Evolutionary conservation across 1,140 invertebrate species (phyloP), one percentile per base, ranked within the genome.

Genomic region (Papilio dardanus): DNA sequence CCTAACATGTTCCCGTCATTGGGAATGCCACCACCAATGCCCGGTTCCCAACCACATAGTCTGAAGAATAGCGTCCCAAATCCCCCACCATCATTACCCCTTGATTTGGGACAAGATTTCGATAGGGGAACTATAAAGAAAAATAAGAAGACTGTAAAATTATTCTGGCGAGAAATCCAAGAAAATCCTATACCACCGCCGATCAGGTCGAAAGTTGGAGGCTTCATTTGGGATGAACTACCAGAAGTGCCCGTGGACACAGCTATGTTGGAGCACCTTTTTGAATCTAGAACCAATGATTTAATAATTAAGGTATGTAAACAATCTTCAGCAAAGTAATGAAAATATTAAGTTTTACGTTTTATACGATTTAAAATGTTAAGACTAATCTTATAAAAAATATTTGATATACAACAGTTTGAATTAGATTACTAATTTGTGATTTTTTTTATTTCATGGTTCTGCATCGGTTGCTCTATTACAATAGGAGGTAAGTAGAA

Each of bases 111-210:
- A 80, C 81, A 92, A 62, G 85, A 88, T 65, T 87, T 83, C 19
- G 87, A 87, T 19, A 94, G 90, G 12, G 94, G 86, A 8, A 88
- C 88, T 3, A 94, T 95, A 21, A 97, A 97, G 86, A 99, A 99
- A 89, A 98, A 96, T 83, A 99, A 99, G 90, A 99, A 99, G 92
- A 99, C 99, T n/a, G 97, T 99, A 4, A 99, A 99, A 94, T 94
- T 99, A n/a, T 99, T 99, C 91, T 99, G 99, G 99, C 97, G 97
- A 88, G 98, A 99, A 94, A 96, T 98, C 5, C 95, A 97, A 77
- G 97, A 99, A 78, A 97, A 98, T 88, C 96, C 97, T 14, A 93
- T 96, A 42, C 95, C 96, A 4, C 95, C 95, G 77, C 88, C 95
- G 77, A 94, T 95, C 37, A 93, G 93, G 71, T 85, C 93, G 62